Evolutionary conservation across 2,113 vertebrate species (phyloP).

Genomic region (Hippocampus guttulatus): DNA sequence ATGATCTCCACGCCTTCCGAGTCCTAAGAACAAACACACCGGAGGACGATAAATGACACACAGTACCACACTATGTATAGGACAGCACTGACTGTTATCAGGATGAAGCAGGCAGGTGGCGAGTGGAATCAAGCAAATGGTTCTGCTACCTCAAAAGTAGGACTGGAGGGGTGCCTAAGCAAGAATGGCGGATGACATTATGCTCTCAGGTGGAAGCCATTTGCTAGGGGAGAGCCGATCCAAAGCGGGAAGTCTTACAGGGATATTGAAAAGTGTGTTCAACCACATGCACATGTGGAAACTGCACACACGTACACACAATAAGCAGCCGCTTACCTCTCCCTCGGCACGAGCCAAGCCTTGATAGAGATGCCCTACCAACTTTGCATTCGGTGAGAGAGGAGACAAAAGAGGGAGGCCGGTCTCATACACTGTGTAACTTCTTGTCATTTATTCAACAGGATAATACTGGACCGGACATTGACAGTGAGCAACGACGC

Average conservation of each 20-base stretch:
- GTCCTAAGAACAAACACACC: constrained; percentile 76
- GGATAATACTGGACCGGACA: constrained; percentile 24
- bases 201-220: constrained; percentile 42
- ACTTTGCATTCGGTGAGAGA: constrained; percentile 71
- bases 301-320: constrained; percentile 28
- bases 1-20: constrained; percentile 98
- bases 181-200: constrained; percentile 36
- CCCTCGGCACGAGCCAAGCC: constrained; percentile 66
- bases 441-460: constrained; percentile 34
- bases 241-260: constrained; percentile 28
- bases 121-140: constrained; percentile 51
- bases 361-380: constrained; percentile 71
- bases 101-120: constrained; percentile 59
- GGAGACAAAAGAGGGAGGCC: constrained; percentile 61
- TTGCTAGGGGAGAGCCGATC: constrained; percentile 28
- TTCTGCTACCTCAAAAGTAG: constrained; percentile 37
- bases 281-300: constrained; percentile 39
- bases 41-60: not conserved
- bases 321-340: constrained; percentile 69
- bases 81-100: constrained; percentile 3
- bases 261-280: constrained; percentile 16
- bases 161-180: constrained; percentile 18
- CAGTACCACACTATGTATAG: not conserved
- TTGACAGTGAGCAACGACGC: constrained; percentile 20
- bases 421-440: constrained; percentile 42